Base-by-base conservation (phyloP, 2,888 invertebrate genomes). In the Busseola fusca region DNA sequence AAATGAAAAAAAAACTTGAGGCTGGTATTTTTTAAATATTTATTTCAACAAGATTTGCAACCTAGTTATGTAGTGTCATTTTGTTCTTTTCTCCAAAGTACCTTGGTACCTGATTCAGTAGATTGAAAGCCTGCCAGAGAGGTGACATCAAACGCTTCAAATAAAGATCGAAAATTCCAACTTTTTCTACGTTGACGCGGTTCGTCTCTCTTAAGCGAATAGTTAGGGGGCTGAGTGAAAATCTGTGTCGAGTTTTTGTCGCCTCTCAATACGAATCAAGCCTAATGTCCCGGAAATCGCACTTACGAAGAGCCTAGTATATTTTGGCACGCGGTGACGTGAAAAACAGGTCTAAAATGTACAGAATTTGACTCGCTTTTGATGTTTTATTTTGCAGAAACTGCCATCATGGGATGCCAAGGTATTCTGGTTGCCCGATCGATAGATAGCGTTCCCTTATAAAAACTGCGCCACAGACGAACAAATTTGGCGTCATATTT, bases 181-280 rank as follows among this genome's bases (percentile, higher is more conserved):
- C 62, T 63, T 72, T 78, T 82, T 82, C 54, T 12, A 69, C 70
- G 45, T 57, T 58, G 58, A 71, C 63, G 52, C 70, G 58, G 63
- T 74, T 78, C 63, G 65, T 69, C 72, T 82, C 65, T 78, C 64
- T 82, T 68, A 65, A 74, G n/a, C 56, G 60, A 66, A 77, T 84
- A 84, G 77, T 81, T 81, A 71, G 68, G 80, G 70, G 69, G 80
- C 82, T 82, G 81, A 88, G 88, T 88, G 86, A 83, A 86, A 87
- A 89, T 87, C 85, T 84, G 83, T 89, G 88, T 89, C 80, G 80
- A 84, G 78, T 88, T 88, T 89, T 89, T 89, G 87, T 81, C 76
- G 76, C 73, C 78, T 75, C 81, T 85, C 85, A 80, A 87, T 86
- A 84, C 79, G 80, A 79, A 74, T 81, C 81, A 75, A 81, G 84